Percentiles rank a stretch among this genome's conserved stretches.
Evolutionary conservation across 2,888 invertebrate genomes (phyloP).

Genomic region (Leistus spinibarbis): DNA sequence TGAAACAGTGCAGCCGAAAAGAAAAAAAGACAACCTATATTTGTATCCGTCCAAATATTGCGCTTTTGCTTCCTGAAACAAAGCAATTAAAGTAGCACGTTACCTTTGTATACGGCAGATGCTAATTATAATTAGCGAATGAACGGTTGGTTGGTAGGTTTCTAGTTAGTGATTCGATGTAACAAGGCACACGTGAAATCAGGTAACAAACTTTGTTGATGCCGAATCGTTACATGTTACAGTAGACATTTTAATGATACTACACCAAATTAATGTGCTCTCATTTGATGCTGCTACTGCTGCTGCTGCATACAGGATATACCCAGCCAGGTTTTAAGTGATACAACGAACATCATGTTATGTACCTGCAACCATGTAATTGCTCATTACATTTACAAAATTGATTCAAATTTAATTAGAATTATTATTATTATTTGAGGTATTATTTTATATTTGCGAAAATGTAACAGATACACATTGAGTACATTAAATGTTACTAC

Average conservation of each 20-base stretch:
- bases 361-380: not conserved
- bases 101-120: slow-evolving; percentile 11
- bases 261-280: slow-evolving; percentile 25
- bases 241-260: slow-evolving; percentile 31
- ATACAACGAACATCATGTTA: not conserved
- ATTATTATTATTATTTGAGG: not conserved
- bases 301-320: slow-evolving; percentile 1
- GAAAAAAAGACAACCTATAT: too few relatives aligned
- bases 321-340: slow-evolving; percentile 1
- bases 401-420: not conserved
- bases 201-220: slow-evolving; percentile 37
- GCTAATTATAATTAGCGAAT: slow-evolving; percentile 29
- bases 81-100: slow-evolving; percentile 5
- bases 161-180: slow-evolving; percentile 11
- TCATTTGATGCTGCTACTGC: slow-evolving; percentile 27
- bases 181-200: slow-evolving; percentile 32
- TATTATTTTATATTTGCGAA: not conserved
- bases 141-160: too few relatives aligned
- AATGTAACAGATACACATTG: not conserved
- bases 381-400: not conserved
- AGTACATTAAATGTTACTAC: too few relatives aligned
- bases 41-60: not conserved
- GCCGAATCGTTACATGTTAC: slow-evolving; percentile 32
- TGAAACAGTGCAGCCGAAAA: too few relatives aligned
- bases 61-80: not conserved